Percentiles rank a stretch among this genome's conserved stretches.
Conservation (phyloP, 2,888 invertebrate genomes). For the Platycnemis pennipes region DNA sequence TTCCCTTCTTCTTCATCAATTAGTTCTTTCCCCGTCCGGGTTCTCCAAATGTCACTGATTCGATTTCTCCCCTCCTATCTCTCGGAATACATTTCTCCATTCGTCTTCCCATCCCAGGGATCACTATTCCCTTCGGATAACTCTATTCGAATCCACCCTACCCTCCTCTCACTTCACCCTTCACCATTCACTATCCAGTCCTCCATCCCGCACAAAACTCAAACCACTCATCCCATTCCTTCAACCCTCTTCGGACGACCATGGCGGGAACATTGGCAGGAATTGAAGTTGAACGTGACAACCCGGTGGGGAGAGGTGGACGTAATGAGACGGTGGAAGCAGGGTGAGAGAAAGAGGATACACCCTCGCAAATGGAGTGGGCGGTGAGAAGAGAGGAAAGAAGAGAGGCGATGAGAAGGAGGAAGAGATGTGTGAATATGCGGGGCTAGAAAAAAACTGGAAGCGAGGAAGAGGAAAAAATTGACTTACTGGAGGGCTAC, state of each 20-base stretch:
- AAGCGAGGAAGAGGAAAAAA: neutral
- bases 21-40: too few species aligned
- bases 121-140: neutral
- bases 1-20: too few species aligned
- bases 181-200: neutral
- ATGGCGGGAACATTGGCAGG: slow-evolving; percentile 19
- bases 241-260: neutral
- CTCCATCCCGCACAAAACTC: neutral
- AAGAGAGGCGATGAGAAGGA: neutral
- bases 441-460: neutral
- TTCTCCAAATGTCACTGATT: neutral
- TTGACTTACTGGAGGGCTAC: too few species aligned
- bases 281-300: slow-evolving; percentile 49
- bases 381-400: neutral
- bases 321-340: neutral
- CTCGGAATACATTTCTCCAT: neutral
- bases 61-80: neutral
- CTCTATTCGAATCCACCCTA: neutral
- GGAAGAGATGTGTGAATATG: neutral
- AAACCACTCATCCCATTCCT: neutral
- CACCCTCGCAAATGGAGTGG: neutral
- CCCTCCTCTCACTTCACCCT: too few species aligned
- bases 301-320: neutral
- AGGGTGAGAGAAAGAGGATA: neutral
- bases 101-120: neutral